A percentile compares a stretch with the other conserved stretches of the same genome.
phyloP scores from a whole-genome alignment of 1,140 invertebrate species.

The Lasioglossum baleicum region DNA sequence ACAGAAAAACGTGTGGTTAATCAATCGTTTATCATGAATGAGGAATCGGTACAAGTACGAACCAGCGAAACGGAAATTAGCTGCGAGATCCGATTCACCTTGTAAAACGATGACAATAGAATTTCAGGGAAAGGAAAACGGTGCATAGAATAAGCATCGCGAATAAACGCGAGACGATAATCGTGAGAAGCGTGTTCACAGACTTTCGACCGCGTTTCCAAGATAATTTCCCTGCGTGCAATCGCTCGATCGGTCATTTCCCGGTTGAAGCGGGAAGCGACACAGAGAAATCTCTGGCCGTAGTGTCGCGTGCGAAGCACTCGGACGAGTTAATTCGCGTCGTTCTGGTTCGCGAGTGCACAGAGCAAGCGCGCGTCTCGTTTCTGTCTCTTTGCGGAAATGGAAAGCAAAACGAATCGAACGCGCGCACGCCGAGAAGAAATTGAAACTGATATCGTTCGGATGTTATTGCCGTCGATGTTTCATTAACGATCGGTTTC shows the following conservation, averaged over 20 bases:
- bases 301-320: not conserved
- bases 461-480: conserved; percentile 4
- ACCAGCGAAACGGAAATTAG: no score
- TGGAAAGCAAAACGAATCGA: conserved; percentile 31
- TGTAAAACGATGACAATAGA: no score
- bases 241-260: not conserved
- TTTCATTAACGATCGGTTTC: conserved; percentile 1
- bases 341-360: not conserved
- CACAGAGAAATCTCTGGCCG: not conserved
- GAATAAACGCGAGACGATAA: no score
- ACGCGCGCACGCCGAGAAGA: not conserved
- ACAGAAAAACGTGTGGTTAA: no score
- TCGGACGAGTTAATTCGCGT: not conserved
- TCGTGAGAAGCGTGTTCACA: no score
- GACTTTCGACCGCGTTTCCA: no score
- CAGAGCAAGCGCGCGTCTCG: not conserved
- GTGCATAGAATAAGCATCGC: no score
- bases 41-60: no score
- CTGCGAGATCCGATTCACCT: no score
- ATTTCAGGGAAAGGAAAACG: no score
- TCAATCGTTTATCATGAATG: no score
- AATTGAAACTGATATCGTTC: conserved; percentile 1
- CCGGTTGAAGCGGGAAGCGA: not conserved
- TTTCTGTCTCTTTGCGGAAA: conserved; percentile 4
- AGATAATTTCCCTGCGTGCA: no score